Evolutionary conservation across 2,797 vertebrate species (phyloP).

Genomic region (Galaxias olidus): DNA sequence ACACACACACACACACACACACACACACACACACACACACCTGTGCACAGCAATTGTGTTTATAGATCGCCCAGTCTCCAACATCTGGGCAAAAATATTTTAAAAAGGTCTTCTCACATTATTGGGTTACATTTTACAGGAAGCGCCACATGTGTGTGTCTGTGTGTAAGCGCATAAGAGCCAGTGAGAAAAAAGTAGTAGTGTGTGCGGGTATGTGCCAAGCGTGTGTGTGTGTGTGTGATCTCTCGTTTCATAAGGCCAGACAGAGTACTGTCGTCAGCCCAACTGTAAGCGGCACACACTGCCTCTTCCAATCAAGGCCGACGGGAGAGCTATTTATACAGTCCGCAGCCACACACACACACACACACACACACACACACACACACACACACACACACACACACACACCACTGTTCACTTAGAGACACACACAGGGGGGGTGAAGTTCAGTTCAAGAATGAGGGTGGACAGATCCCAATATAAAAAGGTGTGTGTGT

Average conservation of each 20-base stretch:
- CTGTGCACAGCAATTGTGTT: slow-evolving; percentile 26
- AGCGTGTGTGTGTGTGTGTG: slow-evolving; percentile 25
- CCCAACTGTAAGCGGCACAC: slow-evolving; percentile 59
- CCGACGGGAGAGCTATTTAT: slow-evolving; percentile 39
- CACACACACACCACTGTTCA: slow-evolving; percentile 41
- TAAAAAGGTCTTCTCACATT: slow-evolving; percentile 63
- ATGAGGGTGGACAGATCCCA: too few species aligned
- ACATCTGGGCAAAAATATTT: slow-evolving; percentile 61
- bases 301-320: slow-evolving; percentile 55
- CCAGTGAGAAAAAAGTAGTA: neutral
- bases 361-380: slow-evolving; percentile 27
- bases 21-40: slow-evolving; percentile 23
- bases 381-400: slow-evolving; percentile 34
- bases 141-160: slow-evolving; percentile 52
- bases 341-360: slow-evolving; percentile 42
- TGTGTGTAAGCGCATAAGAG: slow-evolving; percentile 5
- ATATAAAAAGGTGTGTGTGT: too few species aligned
- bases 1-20: slow-evolving; percentile 37
- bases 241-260: slow-evolving; percentile 60
- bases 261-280: slow-evolving; percentile 52
- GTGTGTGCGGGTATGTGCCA: neutral
- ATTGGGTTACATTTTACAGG: slow-evolving; percentile 69
- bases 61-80: slow-evolving; percentile 32
- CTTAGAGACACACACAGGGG: slow-evolving; percentile 33
- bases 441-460: slow-evolving; percentile 7